A percentile compares a stretch with the other conserved stretches of the same genome.
These are phyloP conservation scores for Oxyruncus cristatus DNA, from an alignment of 2,113 vertebrate genomes.

Conservation along the genomic window DNA sequence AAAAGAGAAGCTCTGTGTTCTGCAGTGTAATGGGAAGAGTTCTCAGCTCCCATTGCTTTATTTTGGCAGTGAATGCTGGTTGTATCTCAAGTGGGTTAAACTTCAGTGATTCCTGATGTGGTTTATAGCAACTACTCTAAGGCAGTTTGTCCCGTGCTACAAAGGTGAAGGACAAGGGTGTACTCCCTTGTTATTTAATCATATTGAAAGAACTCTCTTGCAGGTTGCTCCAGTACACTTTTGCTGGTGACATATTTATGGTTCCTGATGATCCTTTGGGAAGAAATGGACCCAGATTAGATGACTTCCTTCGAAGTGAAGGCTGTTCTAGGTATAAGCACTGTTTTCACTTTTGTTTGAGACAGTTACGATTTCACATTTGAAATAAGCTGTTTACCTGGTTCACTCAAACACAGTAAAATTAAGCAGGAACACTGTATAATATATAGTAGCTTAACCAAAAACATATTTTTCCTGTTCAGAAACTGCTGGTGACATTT, in stretches of 20 bases:
- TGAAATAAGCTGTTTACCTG: not conserved
- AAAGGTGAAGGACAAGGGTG: not conserved
- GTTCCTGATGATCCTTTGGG: conserved; percentile 97
- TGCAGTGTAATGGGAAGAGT: not conserved
- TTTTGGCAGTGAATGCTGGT: not conserved
- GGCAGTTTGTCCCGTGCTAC: not conserved
- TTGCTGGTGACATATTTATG: conserved; percentile 96
- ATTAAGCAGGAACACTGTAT: not conserved
- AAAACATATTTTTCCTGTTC: not conserved
- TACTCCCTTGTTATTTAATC: not conserved
- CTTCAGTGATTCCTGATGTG: not conserved
- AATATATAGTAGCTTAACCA: not conserved
- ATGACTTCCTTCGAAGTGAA: conserved; percentile 84
- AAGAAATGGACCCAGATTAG: conserved; percentile 86
- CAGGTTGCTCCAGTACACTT: conserved; percentile 94
- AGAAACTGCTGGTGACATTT: not conserved
- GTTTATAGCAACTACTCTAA: not conserved
- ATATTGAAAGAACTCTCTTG: not conserved
- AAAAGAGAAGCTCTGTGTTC: not conserved
- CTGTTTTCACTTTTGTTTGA: not conserved
- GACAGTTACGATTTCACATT: not conserved
- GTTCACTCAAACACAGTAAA: not conserved
- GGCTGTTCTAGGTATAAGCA: conserved; percentile 71
- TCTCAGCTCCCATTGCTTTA: not conserved
- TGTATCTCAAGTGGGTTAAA: not conserved